A percentile compares a stretch with the other conserved stretches of the same genome.
phyloP scores from a whole-genome alignment of 1,140 invertebrate species.

The Arctopsyche grandis region DNA sequence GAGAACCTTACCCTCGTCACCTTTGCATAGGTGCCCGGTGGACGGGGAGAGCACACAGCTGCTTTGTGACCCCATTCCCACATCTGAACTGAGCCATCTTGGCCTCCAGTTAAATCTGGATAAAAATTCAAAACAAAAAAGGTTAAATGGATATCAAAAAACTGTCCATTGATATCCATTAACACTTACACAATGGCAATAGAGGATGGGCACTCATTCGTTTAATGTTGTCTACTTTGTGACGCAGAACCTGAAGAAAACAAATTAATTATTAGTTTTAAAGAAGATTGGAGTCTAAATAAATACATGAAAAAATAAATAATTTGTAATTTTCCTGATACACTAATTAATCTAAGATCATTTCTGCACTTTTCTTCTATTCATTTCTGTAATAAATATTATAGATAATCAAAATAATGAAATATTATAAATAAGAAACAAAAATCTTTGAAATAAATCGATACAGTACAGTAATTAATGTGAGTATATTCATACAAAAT shows the following conservation, averaged over 20 bases:
- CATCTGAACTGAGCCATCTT: constrained; percentile 96
- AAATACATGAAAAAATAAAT: too few relatives aligned
- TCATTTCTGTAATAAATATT: too few relatives aligned
- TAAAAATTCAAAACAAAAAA: constrained; percentile 46
- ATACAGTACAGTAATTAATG: too few relatives aligned
- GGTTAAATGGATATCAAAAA: background rate
- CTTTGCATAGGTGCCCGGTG: constrained; percentile 91
- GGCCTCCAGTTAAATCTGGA: constrained; percentile 92
- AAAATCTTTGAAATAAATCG: background rate
- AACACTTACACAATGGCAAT: constrained; percentile 90
- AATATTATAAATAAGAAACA: background rate
- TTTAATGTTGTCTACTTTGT: constrained; percentile 92
- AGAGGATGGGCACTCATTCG: constrained; percentile 95
- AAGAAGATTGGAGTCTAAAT: too few relatives aligned
- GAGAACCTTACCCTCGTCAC: constrained; percentile 95
- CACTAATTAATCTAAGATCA: too few relatives aligned
- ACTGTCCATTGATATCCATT: background rate
- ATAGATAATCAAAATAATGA: too few relatives aligned
- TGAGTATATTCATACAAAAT: too few relatives aligned
- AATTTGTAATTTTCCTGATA: too few relatives aligned
- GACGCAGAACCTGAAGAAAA: constrained; percentile 79
- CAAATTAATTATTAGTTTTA: background rate
- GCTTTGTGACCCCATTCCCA: constrained; percentile 98
- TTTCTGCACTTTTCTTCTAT: too few relatives aligned
- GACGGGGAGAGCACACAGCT: constrained; percentile 87